Evolutionary conservation across 2,888 invertebrate genomes (phyloP), one percentile per base, ranked within the genome.

Genomic region (Idaea straminata): DNA sequence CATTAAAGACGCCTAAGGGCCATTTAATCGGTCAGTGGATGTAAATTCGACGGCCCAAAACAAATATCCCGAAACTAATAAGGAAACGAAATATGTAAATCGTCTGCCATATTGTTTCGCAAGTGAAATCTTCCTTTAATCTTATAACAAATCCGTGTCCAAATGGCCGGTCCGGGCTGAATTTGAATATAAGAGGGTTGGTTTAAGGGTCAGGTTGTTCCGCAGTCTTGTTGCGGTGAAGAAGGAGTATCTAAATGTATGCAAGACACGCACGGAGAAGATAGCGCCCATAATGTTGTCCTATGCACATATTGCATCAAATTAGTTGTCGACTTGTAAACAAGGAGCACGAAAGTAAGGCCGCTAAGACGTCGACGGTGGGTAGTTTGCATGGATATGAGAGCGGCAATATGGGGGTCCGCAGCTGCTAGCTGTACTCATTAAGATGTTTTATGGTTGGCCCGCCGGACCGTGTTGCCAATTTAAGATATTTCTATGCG

Each of bases 101-200:
- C 88, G 89, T 86, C 85, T 90, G 88, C 91, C 91, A 93, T 93
- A 92, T 92, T 92, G 93, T 92, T 92, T 89, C 91, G 89, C 91
- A 92, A 93, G 92, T 92, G 91, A 93, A 93, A 93, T 93, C 93
- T 93, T 93, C 92, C 92, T 92, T 92, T 93, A 93, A 93, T 93
- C 93, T 93, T 93, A 92, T 92, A 93, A 92, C 92, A 92, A 93
- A 93, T 93, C 93, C 91, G 91, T 89, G 92, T 92, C 89, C 91
- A 92, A 93, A 93, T 93, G 92, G 91, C 88, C 93, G 91, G 89
- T 83, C 86, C 85, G 87, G 86, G 84, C 78, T 76, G 82, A 88
- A 92, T 92, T 92, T 92, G 91, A 92, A 92, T 91, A 92, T 85
- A 86, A 83, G 86, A 87, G 92, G 91, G 92, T 89, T 83, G 80